Conservation (phyloP, 2,797 vertebrate species). For the Ctenopoma kingsleyae region DNA sequence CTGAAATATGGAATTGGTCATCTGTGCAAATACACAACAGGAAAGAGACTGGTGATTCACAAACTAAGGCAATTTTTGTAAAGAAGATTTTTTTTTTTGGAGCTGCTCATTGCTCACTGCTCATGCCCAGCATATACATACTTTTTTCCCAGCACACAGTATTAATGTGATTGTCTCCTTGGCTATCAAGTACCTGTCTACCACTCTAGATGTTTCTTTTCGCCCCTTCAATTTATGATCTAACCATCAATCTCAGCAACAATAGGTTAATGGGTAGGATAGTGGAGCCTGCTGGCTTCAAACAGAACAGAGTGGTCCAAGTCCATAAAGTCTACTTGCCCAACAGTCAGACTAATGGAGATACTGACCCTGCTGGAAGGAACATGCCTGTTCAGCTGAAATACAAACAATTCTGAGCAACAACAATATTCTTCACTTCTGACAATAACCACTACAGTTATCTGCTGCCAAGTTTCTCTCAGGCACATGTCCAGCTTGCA, state of each 20-base stretch:
- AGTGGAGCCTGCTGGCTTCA: conserved; percentile 40
- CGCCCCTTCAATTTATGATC: conserved; percentile 46
- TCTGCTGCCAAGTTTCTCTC: neutral
- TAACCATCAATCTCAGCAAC: conserved; percentile 39
- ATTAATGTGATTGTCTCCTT: conserved; percentile 1
- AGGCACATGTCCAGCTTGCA: neutral
- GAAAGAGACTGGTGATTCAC: conserved; percentile 20
- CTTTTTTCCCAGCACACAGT: neutral
- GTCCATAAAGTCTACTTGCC: conserved; percentile 16
- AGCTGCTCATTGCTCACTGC: neutral
- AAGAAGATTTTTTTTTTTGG: conserved; percentile 15
- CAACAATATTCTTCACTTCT: neutral
- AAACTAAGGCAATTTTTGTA: conserved; percentile 11
- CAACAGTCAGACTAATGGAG: conserved; percentile 50
- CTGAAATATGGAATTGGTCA: conserved; percentile 42
- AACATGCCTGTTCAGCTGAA: conserved; percentile 23
- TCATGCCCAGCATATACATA: neutral
- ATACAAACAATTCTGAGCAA: conserved; percentile 12
- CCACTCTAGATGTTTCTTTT: conserved; percentile 30
- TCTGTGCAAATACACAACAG: conserved; percentile 41
- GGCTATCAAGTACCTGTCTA: conserved; percentile 9
- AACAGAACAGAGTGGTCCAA: conserved; percentile 38
- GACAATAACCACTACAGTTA: neutral
- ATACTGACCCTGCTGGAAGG: conserved; percentile 17
- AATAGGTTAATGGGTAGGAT: conserved; percentile 41